Percentiles rank a stretch among this genome's conserved stretches.
Conservation (phyloP, 2,113 vertebrate species). For the Parus major region DNA sequence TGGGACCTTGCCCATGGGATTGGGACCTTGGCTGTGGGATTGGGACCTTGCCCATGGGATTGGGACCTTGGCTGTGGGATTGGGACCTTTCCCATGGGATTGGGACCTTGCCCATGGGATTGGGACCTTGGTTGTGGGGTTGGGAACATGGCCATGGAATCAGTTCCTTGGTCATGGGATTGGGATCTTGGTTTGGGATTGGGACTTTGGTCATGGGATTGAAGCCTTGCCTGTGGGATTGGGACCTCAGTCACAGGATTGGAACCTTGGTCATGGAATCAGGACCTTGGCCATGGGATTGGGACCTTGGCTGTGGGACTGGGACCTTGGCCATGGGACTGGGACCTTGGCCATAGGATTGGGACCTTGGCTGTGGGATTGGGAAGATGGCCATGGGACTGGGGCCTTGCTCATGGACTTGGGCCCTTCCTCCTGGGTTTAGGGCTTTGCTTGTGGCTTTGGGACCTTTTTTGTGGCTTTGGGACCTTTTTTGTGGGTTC, state of each 20-base stretch:
- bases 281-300: background rate
- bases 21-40: background rate
- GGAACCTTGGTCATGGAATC: background rate
- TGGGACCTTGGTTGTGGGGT: too few species aligned
- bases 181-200: background rate
- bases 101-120: background rate
- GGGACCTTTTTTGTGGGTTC: fast-evolving
- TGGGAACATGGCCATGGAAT: fast-evolving
- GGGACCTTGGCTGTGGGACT: fast-evolving
- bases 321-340: background rate
- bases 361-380: background rate
- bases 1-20: background rate
- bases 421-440: background rate
- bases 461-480: fast-evolving
- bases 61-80: too few species aligned
- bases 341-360: background rate
- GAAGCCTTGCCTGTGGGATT: background rate
- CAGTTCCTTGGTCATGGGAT: fast-evolving
- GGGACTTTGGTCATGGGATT: background rate
- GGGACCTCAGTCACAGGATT: too few species aligned
- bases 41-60: too few species aligned
- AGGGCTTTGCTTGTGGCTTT: background rate
- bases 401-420: background rate
- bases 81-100: too few species aligned
- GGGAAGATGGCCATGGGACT: too few species aligned